Conservation (phyloP, 2,888 invertebrate genomes). For the Cetonia aurata region DNA sequence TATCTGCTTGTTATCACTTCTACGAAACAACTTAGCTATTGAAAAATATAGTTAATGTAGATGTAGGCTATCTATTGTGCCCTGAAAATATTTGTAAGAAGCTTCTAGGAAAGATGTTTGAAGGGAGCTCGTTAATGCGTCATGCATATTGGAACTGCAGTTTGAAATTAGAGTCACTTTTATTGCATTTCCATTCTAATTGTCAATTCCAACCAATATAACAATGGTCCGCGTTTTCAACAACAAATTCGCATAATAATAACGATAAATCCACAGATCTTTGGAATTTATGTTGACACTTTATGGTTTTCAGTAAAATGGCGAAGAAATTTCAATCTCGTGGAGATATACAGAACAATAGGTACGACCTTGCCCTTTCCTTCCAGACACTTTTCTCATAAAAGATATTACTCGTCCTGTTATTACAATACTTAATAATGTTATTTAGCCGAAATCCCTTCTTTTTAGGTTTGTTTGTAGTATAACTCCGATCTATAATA, state of each 20-base stretch:
- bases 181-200: neutral
- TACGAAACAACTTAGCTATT: too few species aligned
- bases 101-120: too few species aligned
- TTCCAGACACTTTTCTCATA: constrained; percentile 15
- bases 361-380: constrained; percentile 5
- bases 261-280: neutral
- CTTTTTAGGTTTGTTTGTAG: constrained; percentile 1
- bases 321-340: constrained; percentile 6
- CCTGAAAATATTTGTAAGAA: too few species aligned
- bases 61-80: too few species aligned
- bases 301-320: neutral
- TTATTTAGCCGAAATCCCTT: constrained; percentile 15
- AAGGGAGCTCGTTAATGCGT: too few species aligned
- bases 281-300: constrained; percentile 17
- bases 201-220: too few species aligned
- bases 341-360: constrained; percentile 3
- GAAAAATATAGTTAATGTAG: too few species aligned
- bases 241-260: constrained; percentile 24
- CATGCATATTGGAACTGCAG: too few species aligned
- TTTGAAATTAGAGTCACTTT: neutral
- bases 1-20: too few species aligned
- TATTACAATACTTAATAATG: constrained; percentile 5
- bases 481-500: neutral
- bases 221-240: too few species aligned
- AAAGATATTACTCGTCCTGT: constrained; percentile 16